A percentile compares a stretch with the other conserved stretches of the same genome.
Conservation (phyloP, 2,888 invertebrate species). For the Lepidonotus clava region DNA sequence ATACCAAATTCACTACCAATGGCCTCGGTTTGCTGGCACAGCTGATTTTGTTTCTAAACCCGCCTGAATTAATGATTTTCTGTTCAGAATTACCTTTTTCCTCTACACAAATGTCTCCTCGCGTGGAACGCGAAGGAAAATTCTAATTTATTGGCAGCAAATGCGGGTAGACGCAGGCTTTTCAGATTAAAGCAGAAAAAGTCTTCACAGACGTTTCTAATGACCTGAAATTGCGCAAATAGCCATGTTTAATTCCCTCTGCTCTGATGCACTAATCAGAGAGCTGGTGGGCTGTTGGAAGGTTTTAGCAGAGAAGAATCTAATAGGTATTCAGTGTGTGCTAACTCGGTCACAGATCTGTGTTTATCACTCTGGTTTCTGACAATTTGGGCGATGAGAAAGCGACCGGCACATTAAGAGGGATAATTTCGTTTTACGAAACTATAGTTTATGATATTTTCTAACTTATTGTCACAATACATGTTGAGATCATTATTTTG, state of each 20-base stretch:
- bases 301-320: background rate
- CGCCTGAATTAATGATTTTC: conserved; percentile 13
- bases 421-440: too few species aligned
- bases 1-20: too few species aligned
- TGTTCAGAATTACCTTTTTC: background rate
- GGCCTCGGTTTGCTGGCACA: background rate
- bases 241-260: conserved; percentile 22
- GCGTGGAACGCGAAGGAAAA: background rate
- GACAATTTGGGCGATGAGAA: too few species aligned
- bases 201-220: conserved; percentile 10
- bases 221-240: conserved; percentile 15
- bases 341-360: background rate
- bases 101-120: background rate
- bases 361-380: too few species aligned
- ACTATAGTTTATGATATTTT: too few species aligned
- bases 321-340: background rate
- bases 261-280: conserved; percentile 33
- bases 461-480: too few species aligned
- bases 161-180: background rate
- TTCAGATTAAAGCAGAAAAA: background rate
- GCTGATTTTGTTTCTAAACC: background rate
- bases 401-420: too few species aligned
- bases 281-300: background rate
- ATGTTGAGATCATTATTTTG: too few species aligned
- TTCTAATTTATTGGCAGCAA: conserved; percentile 27